A percentile compares a stretch with the other conserved stretches of the same genome.
phyloP scores from a whole-genome alignment of 2,888 invertebrate species.

The Exephanes ischioxanthus region DNA sequence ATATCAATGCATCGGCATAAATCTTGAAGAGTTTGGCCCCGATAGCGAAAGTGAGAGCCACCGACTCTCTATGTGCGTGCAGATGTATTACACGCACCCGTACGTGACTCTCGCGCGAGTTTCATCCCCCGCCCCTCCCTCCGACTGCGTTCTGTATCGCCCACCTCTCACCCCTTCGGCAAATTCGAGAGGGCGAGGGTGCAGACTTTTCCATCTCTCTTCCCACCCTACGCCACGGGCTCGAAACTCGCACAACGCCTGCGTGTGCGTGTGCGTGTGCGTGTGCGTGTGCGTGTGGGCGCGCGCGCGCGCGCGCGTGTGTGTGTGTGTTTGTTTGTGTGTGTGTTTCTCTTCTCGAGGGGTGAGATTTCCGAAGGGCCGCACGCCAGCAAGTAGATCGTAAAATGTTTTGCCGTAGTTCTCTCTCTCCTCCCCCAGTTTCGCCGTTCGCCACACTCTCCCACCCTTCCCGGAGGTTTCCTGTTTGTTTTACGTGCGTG shows the following conservation, averaged over 20 bases:
- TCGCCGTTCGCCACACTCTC: slow-evolving; percentile 24
- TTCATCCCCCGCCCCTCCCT: slow-evolving; percentile 22
- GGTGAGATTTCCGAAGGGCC: slow-evolving; percentile 32
- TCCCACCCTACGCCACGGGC: background rate
- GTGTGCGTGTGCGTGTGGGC: slow-evolving; percentile 48
- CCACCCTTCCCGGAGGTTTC: slow-evolving; percentile 38
- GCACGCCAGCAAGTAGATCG: slow-evolving; percentile 60
- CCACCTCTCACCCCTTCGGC: slow-evolving; percentile 49
- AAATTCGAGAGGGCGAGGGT: slow-evolving; percentile 49
- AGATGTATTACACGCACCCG: slow-evolving; percentile 60
- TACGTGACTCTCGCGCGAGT: slow-evolving; percentile 64
- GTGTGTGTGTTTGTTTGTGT: slow-evolving; percentile 38
- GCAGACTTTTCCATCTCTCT: slow-evolving; percentile 37
- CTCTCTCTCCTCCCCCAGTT: slow-evolving; percentile 30
- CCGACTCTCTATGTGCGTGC: slow-evolving; percentile 33
- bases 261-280: slow-evolving; percentile 23
- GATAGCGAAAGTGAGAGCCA: slow-evolving; percentile 51
- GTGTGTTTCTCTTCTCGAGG: slow-evolving; percentile 39
- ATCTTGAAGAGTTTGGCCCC: slow-evolving; percentile 40
- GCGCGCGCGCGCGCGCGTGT: too few relatives aligned
- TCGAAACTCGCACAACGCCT: slow-evolving; percentile 22
- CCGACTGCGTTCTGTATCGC: slow-evolving; percentile 19
- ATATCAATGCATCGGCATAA: slow-evolving; percentile 60
- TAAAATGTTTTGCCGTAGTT: slow-evolving; percentile 55
- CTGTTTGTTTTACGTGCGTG: slow-evolving; percentile 70